Percentiles rank a stretch among this genome's conserved stretches.
Conservation (phyloP, 2,113 vertebrate genomes). For the Xiphias gladius region DNA sequence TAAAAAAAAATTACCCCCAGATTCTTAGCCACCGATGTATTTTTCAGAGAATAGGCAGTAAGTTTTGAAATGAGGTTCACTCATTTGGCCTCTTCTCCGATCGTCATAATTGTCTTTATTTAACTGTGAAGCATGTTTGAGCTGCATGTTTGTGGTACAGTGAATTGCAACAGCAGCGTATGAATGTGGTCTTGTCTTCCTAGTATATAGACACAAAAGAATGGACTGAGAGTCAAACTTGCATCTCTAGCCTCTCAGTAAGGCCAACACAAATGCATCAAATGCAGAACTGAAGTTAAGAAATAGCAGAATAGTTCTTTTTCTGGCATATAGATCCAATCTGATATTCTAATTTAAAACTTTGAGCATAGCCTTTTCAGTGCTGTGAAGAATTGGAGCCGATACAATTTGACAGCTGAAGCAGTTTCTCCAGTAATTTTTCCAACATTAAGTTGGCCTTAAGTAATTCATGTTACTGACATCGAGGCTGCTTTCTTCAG, state of each 20-base stretch:
- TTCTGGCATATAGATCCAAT: background rate
- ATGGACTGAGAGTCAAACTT: background rate
- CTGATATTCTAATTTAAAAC: background rate
- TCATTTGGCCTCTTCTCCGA: no score
- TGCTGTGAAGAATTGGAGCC: background rate
- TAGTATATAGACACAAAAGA: background rate
- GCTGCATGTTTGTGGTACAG: no score
- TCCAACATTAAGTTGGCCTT: background rate
- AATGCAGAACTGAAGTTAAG: background rate
- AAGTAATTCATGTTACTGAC: background rate
- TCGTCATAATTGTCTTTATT: no score
- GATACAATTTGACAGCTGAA: background rate
- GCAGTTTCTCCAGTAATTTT: background rate
- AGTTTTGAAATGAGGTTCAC: no score
- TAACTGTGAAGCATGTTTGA: no score
- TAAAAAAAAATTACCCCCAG: no score
- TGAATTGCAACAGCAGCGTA: no score
- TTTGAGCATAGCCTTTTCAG: background rate
- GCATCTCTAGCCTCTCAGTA: background rate
- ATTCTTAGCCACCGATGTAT: no score
- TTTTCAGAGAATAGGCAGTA: no score
- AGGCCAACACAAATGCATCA: background rate
- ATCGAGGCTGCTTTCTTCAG: background rate
- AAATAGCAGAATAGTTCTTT: background rate
- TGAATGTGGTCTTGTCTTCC: background rate